Conservation (phyloP, 2,113 vertebrate species). For the Ahaetulla prasina region DNA sequence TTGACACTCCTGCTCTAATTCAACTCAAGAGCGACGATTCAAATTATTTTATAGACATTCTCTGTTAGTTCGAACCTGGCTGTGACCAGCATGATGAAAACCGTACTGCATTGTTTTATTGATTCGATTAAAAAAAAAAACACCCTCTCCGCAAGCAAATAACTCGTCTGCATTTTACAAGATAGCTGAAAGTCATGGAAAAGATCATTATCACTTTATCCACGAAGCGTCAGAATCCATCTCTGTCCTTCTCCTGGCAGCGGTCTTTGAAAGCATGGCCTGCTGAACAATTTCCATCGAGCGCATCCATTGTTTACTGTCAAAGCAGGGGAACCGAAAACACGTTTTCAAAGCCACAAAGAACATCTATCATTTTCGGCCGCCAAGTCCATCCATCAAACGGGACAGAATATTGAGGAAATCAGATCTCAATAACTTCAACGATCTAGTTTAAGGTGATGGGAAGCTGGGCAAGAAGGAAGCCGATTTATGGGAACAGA, state of each 20-base stretch:
- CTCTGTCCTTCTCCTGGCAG: background rate
- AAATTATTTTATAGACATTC: background rate
- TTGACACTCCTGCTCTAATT: background rate
- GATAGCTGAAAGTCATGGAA: background rate
- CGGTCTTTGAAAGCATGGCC: background rate
- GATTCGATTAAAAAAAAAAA: background rate
- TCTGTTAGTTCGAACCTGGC: conserved; percentile 28
- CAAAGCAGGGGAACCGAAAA: conserved; percentile 1
- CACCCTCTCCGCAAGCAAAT: background rate
- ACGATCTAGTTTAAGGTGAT: background rate
- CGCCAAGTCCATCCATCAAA: background rate
- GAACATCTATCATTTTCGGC: background rate
- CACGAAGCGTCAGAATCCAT: background rate
- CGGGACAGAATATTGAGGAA: background rate
- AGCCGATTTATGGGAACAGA: background rate
- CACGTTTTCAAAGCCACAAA: background rate
- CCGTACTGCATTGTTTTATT: background rate
- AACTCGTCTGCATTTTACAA: background rate
- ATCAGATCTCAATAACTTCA: background rate
- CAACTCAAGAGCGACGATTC: background rate
- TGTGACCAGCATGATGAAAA: conserved; percentile 22
- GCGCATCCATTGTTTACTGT: background rate
- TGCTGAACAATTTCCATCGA: background rate
- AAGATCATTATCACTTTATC: background rate
- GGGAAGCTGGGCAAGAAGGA: background rate